Evolutionary conservation across 2,888 invertebrate species (phyloP).

Genomic region (Torymus tubicola): DNA sequence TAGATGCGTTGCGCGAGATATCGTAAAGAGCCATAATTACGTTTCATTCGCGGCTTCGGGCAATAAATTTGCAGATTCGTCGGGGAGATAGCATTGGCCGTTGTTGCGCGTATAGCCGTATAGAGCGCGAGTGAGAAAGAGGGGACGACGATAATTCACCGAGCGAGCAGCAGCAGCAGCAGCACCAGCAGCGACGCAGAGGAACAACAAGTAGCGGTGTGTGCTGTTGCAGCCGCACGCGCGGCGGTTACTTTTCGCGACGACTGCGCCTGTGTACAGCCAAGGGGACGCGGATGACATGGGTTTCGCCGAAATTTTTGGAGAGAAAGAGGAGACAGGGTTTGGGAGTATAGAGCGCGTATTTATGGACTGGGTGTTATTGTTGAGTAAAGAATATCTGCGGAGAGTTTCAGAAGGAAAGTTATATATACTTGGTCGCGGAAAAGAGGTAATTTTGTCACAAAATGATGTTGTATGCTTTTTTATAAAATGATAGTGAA

Average conservation of each 20-base stretch:
- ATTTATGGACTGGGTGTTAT: too few relatives aligned
- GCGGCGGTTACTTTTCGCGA: conserved; percentile 1
- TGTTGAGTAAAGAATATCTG: too few relatives aligned
- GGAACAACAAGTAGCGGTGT: conserved; percentile 68
- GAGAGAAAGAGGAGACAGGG: background rate
- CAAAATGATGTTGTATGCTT: too few relatives aligned
- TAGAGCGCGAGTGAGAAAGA: conserved; percentile 1
- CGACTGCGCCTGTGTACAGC: too few relatives aligned
- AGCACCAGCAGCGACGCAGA: conserved; percentile 49
- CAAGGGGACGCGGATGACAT: background rate
- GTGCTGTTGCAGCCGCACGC: conserved; percentile 28
- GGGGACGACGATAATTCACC: conserved; percentile 68
- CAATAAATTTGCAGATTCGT: conserved; percentile 70
- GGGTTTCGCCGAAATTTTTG: conserved; percentile 18
- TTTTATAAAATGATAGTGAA: too few relatives aligned
- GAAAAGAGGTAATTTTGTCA: too few relatives aligned
- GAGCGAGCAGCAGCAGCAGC: conserved; percentile 30
- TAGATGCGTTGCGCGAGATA: conserved; percentile 59
- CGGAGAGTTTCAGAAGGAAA: too few relatives aligned
- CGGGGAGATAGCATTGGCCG: conserved; percentile 64
- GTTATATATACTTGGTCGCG: too few relatives aligned
- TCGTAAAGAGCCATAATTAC: conserved; percentile 69
- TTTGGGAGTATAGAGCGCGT: too few relatives aligned
- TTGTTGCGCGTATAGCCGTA: background rate
- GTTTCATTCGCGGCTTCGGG: conserved; percentile 68